Conservation (phyloP, 2,113 vertebrate genomes). For the Stegastes partitus region DNA sequence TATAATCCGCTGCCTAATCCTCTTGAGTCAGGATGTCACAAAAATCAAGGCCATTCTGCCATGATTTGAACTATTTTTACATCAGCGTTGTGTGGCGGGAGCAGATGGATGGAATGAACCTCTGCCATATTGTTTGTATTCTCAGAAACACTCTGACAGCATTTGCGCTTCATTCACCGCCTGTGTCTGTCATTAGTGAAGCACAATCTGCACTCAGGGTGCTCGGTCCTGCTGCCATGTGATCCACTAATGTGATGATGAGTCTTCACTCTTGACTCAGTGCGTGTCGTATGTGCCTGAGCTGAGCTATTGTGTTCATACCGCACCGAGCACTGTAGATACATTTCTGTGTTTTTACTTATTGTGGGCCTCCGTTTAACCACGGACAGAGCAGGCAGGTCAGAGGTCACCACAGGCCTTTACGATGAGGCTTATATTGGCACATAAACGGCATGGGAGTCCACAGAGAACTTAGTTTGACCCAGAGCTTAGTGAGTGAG, state of each 20-base stretch:
- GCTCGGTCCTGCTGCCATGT: background rate
- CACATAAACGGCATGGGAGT: conserved; percentile 18
- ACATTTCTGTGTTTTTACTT: background rate
- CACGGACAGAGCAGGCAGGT: conserved; percentile 15
- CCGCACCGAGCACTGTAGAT: background rate
- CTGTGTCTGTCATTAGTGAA: conserved; percentile 10
- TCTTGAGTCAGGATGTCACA: conserved; percentile 50
- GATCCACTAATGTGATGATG: background rate
- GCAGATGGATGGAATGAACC: conserved; percentile 14
- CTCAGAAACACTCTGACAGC: conserved; percentile 25
- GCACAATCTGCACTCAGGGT: conserved; percentile 15
- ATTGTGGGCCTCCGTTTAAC: background rate
- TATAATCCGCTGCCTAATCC: conserved; percentile 70
- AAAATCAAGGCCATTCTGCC: conserved; percentile 52
- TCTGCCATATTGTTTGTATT: conserved; percentile 8
- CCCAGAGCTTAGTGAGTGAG: conserved; percentile 56
- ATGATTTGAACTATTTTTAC: conserved; percentile 57
- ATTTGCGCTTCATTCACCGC: conserved; percentile 14
- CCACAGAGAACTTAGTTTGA: conserved; percentile 53
- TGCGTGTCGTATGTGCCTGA: background rate
- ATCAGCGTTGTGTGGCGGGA: background rate
- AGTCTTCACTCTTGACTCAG: background rate
- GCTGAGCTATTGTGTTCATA: background rate
- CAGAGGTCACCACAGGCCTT: conserved; percentile 36
- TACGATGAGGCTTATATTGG: conserved; percentile 33